These are phyloP conservation scores for Formicarius rufipectus DNA, from an alignment of 2,113 vertebrate genomes.

Conservation along the genomic window DNA sequence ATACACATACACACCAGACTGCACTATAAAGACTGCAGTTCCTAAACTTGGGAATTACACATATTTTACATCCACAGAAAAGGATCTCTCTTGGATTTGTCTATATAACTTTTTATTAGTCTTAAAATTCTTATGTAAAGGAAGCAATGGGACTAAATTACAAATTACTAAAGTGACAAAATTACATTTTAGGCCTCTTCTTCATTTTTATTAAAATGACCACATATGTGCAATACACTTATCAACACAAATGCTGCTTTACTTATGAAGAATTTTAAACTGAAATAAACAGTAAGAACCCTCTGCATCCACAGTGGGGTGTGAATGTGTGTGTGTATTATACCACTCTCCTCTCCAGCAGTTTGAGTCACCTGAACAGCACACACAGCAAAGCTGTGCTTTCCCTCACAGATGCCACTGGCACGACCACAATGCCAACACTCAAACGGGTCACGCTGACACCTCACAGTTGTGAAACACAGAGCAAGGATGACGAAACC, in stretches of 20 bases:
- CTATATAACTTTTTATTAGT: accelerated
- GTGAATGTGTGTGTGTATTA: accelerated
- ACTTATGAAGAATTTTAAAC: neutral
- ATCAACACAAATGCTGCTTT: neutral
- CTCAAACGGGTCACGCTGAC: neutral
- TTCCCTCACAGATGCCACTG: neutral
- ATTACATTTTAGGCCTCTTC: neutral
- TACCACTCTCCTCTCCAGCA: neutral
- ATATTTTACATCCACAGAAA: neutral
- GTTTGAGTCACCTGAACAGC: neutral
- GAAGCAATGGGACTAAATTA: neutral
- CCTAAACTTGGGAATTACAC: neutral
- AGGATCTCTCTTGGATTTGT: neutral
- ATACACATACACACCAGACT: neutral
- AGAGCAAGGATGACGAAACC: neutral
- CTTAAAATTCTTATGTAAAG: neutral
- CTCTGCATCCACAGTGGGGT: neutral
- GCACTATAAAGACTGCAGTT: neutral
- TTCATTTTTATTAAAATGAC: neutral
- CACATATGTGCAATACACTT: accelerated
- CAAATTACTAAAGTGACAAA: accelerated
- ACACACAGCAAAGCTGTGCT: neutral
- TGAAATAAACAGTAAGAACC: neutral
- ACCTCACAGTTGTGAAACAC: neutral
- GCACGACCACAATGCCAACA: neutral